Base-by-base conservation (phyloP, 2,113 vertebrate genomes). In the Scartelaos histophorus region DNA sequence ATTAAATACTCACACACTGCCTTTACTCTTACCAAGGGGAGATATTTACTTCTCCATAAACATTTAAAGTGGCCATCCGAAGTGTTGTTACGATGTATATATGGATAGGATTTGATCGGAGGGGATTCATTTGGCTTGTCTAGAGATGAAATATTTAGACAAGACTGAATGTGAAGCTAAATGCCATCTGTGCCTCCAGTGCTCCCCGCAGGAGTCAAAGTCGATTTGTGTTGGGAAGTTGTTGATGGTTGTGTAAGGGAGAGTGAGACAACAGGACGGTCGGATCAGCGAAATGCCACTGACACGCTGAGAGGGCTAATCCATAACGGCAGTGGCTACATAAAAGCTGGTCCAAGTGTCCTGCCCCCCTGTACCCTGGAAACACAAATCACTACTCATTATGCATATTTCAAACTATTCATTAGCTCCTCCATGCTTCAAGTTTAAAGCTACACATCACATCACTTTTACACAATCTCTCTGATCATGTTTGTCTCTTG, bases 91-190 rank as follows among this genome's bases (percentile, higher is more conserved):
- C 83, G 87, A 87, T 79, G 84, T 82, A 86, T 88, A 86, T 85
- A 25, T 61, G 25, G 51, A 54, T 34, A 61, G 24, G 81, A 87
- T 88, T 87, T 87, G 86, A 87, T 87, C 84, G 75, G 86, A 88
- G 87, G 83, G 83, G 85, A 89, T 88, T 87, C 80, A 89, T 90
- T 88, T 85, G 84, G 75, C 82, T 87, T 86, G 88, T 86, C 86
- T 82, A 78, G 86, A 88, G 87, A 91, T 89, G 75, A 88, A 88
- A 92, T 90, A 91, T 92, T 88, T 89, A 90, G 84, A 90, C 87
- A 89, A 85, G 78, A 88, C 79, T 22, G 79, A 87, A 84, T 88
- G 68, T 80, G 84, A 90, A 81, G 84, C 82, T 86, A 87, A 88
- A 90, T 88, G 82, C 86, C 91, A 89, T 90, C 87, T 92, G 90